phyloP scores from a whole-genome alignment of 1,140 invertebrate species.

The Grapholita molesta region DNA sequence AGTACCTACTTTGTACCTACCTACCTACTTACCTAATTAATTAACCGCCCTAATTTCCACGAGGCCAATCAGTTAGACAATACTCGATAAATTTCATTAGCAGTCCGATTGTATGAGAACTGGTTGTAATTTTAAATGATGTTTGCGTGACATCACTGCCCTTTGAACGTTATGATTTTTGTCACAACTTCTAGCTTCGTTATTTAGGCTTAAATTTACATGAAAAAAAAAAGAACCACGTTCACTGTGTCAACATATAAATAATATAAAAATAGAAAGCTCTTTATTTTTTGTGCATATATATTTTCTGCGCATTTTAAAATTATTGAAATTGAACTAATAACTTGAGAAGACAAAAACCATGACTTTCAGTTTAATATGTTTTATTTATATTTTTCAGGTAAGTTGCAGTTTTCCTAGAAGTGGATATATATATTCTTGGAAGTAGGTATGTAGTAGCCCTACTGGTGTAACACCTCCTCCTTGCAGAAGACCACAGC shows the following conservation, averaged over 20 bases:
- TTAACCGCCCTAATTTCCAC: conserved; percentile 5
- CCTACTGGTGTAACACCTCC: no score
- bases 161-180: neutral
- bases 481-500: no score
- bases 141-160: neutral
- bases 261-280: neutral
- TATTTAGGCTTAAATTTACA: neutral
- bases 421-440: neutral
- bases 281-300: no score
- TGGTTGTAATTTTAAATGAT: neutral
- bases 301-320: no score
- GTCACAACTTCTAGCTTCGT: neutral
- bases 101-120: neutral
- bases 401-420: neutral
- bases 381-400: neutral
- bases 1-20: neutral
- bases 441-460: no score
- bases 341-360: no score
- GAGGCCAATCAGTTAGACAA: conserved; percentile 9
- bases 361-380: neutral
- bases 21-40: neutral
- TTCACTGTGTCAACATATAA: neutral
- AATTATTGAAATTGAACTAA: no score
- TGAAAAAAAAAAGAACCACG: neutral
- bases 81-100: conserved; percentile 8